These are phyloP conservation scores for Microhierax caerulescens DNA, from an alignment of 2,797 vertebrate genomes.

Conservation along the genomic window DNA sequence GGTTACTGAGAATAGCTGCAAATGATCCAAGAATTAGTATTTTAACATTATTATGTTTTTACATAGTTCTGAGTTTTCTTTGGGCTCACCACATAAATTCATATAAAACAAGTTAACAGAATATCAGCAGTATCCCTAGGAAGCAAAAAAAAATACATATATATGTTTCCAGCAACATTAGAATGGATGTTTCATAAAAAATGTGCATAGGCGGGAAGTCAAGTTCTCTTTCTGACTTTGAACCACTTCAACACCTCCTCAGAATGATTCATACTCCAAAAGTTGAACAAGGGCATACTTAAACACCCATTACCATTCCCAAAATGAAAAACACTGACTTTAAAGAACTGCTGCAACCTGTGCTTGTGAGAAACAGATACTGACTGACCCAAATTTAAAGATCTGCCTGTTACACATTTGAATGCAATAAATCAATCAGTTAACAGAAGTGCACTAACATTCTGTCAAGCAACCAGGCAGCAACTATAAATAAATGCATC, in stretches of 20 bases:
- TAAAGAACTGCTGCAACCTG: not conserved
- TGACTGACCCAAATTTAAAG: not conserved
- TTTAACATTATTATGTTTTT: fast-evolving
- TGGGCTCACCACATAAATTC: not conserved
- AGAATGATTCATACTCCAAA: conserved; percentile 8
- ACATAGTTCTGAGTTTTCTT: not conserved
- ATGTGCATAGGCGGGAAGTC: not conserved
- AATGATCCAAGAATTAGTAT: not conserved
- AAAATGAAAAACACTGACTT: not conserved
- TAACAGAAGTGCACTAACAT: not conserved
- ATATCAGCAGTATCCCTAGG: not conserved
- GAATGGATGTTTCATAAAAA: not conserved
- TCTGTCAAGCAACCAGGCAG: not conserved
- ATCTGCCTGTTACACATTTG: not conserved
- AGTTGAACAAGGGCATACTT: not conserved
- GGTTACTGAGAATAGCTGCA: not conserved
- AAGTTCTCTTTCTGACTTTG: conserved; percentile 5
- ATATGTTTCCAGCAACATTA: not conserved
- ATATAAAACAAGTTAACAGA: not conserved
- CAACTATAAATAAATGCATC: not conserved
- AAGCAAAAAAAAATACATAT: not conserved
- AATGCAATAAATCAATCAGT: not conserved
- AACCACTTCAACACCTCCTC: conserved; percentile 39
- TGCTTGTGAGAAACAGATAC: not conserved
- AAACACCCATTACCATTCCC: not conserved